Conservation (phyloP, 2,797 vertebrate genomes). For the Choloepus didactylus region DNA sequence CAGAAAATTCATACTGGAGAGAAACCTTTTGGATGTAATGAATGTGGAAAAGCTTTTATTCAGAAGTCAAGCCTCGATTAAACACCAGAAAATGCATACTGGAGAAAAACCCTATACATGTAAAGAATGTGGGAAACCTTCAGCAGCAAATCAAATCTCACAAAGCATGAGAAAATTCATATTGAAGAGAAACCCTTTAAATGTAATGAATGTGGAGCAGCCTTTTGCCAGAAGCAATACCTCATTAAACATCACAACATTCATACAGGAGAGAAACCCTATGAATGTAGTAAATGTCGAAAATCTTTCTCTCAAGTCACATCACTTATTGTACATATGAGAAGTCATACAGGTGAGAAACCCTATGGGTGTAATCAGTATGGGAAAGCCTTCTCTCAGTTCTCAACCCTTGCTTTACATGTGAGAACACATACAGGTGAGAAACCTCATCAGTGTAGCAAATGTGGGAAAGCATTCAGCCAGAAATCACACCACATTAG, state of each 20-base stretch:
- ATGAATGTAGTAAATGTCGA: neutral
- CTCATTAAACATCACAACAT: neutral
- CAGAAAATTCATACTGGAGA: neutral
- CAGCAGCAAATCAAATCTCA: too few species aligned
- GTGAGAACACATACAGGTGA: too few species aligned
- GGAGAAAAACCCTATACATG: neutral
- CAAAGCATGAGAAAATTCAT: neutral
- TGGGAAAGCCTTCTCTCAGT: too few species aligned
- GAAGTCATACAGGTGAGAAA: too few species aligned
- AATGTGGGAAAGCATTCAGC: neutral
- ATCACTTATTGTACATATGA: neutral
- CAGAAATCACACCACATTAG: too few species aligned
- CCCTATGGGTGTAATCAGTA: too few species aligned
- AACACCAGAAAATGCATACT: neutral
- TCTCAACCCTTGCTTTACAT: too few species aligned
- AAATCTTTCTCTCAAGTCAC: neutral
- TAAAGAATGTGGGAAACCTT: neutral
- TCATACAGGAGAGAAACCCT: neutral
- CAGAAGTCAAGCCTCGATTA: slow-evolving; percentile 11
- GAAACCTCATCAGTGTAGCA: neutral
- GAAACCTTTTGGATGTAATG: neutral
- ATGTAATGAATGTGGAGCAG: neutral
- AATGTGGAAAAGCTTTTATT: slow-evolving; percentile 63
- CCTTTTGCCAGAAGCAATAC: neutral
- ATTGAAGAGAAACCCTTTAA: neutral